Evolutionary conservation across 2,113 vertebrate genomes (phyloP), one percentile per base, ranked within the genome.

Genomic region (Hoplias malabaricus): DNA sequence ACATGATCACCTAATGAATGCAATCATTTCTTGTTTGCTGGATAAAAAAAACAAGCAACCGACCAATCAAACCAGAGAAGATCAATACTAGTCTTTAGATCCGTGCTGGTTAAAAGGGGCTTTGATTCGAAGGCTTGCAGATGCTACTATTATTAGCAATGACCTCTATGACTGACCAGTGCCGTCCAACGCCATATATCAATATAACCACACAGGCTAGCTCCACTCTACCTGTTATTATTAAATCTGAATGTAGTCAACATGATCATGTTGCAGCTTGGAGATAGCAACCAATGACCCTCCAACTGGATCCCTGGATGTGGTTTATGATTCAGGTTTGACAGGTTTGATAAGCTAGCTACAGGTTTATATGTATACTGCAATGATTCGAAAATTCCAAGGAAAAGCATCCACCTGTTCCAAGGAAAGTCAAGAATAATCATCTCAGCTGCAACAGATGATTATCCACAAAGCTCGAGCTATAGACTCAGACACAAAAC

Each of bases 141-240:
- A 83, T 81, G 78, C 54, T 57, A 50, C 84, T 88, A 87, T 87
- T 84, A 81, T 81, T 86, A 87, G 83, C 42, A 63, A 36, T 86
- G 85, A 84, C 84, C 84, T 86, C 81, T 78, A 76, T 43, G 75
- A 78, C 79, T 78, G 82, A 83, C 80, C 73, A 70, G 75, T 72
- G 75, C 75, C 57, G 42, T 76, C 67, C 73, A 57, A 63, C 19
- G n/a, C 61, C 59, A 77, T 72, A 77, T 69, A 80, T 87, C 84
- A 80, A 78, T 78, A 73, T 61, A 40, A 69, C 48, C 78, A 54
- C 63, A 66, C 33, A 9, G 31, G 5, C 31, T 16, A 36, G 34
- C 21, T 21, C 19, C 31, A n/a, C 4, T 62, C n/a, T 19, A 36
- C 31, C 31, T 63, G 59, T 63, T 63, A 34, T 36, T 63, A 25